These are phyloP conservation scores for Hoplodrina blanda DNA, from an alignment of 2,888 invertebrate species.

Conservation along the genomic window DNA sequence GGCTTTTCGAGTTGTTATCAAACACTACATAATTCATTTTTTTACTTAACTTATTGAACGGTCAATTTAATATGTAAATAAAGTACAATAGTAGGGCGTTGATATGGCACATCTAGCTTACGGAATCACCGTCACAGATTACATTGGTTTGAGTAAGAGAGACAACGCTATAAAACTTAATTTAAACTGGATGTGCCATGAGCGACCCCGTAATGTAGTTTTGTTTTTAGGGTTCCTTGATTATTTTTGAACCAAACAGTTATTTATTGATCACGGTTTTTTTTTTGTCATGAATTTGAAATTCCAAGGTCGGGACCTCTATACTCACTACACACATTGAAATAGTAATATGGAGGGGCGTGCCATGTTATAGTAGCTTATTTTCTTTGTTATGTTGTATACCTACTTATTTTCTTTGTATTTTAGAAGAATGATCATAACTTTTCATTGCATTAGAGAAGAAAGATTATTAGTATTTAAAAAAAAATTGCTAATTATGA, in stretches of 20 bases:
- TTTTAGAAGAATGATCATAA: no score
- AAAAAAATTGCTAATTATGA: no score
- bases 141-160: neutral
- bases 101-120: neutral
- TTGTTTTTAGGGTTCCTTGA: no score
- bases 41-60: slow-evolving; percentile 29
- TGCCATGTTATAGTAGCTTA: no score
- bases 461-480: no score
- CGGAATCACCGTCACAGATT: neutral
- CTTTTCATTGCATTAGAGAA: no score
- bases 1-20: slow-evolving; percentile 31
- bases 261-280: neutral
- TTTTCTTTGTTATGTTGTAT: no score
- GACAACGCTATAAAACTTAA: neutral
- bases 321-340: no score
- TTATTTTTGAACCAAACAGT: neutral
- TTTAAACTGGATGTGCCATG: neutral
- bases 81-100: neutral
- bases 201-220: neutral
- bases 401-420: no score
- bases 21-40: slow-evolving; percentile 44
- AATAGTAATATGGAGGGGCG: no score
- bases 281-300: no score
- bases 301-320: no score
- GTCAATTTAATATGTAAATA: slow-evolving; percentile 54